Base-by-base conservation (phyloP, 2,888 invertebrate genomes). In the Disparrhopalites patrizii region DNA sequence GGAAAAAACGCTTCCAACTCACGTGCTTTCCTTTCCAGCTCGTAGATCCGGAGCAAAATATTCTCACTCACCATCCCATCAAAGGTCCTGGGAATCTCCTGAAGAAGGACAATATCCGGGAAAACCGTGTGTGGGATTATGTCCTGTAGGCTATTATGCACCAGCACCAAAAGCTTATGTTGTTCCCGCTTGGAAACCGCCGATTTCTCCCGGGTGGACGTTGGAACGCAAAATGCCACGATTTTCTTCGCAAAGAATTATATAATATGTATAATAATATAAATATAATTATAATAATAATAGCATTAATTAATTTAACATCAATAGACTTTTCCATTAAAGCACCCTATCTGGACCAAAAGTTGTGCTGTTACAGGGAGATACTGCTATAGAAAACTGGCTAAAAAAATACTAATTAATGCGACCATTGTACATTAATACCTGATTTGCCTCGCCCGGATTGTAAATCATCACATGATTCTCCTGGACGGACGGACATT, bases 151-250 rank as follows among this genome's bases (percentile, higher is more conserved):
- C 43, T 43, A 10, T 4, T 10, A 4, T n/a, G 15, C 5, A 43
- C 4, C n/a, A 18, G 5, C 7, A 18, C 8, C 7, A 43, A 4
- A 5, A 43, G 7, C n/a, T 43, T 20, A 4, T 15, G 15, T 15
- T 43, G 43, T n/a, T n/a, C n/a, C n/a, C n/a, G n/a, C n/a, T 43
- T 4, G 20, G n/a, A 5, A 43, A 4, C 43, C 5, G 8, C 20
- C n/a, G 20, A 10, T 43, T 5, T 15, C n/a, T 43, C n/a, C 15
- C n/a, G n/a, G n/a, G n/a, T n/a, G n/a, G n/a, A n/a, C n/a, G 15
- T 43, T 20, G n/a, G 43, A 43, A 43, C n/a, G 43, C 43, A 43
- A 43, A 43, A 43, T n/a, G 43, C 43, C 15, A 43, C n/a, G 4
- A 43, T 20, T 43, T 10, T 43, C 43, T 43, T 5, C n/a, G 36